Conservation (phyloP, 2,113 vertebrate species). For the Pontoporia blainvillei region DNA sequence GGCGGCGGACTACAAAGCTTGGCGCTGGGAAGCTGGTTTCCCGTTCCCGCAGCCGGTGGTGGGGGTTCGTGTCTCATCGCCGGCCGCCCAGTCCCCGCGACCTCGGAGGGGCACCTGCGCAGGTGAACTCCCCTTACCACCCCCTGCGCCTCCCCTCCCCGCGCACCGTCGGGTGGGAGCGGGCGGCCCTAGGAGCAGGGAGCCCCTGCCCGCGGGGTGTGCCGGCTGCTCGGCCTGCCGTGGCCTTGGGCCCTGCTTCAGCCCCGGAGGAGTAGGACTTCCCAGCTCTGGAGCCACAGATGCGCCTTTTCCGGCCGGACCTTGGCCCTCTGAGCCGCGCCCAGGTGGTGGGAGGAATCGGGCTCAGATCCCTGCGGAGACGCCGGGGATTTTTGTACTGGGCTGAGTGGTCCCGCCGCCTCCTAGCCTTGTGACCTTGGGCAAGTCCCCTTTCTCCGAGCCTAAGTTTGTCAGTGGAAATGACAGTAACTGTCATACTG, state of each 20-base stretch:
- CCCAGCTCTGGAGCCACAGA: background rate
- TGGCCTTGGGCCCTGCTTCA: too few species aligned
- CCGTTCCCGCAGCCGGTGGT: fast-evolving
- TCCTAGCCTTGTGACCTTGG: background rate
- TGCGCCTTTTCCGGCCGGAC: background rate
- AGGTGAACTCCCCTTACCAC: background rate
- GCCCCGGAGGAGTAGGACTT: background rate
- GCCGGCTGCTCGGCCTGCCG: background rate
- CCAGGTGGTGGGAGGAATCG: background rate
- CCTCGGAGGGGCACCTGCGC: background rate
- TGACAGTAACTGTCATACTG: background rate
- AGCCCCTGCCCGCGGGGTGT: background rate
- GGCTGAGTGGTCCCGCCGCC: background rate
- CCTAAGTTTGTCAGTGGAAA: background rate
- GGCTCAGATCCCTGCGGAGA: background rate
- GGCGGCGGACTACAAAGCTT: background rate
- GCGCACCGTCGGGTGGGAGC: background rate
- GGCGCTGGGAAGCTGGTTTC: fast-evolving
- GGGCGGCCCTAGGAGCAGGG: fast-evolving
- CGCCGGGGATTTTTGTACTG: background rate
- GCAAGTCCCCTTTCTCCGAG: background rate
- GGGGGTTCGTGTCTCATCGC: fast-evolving
- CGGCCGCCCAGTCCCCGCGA: fast-evolving
- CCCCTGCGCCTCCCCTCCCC: background rate
- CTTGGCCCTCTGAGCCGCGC: background rate